Base-by-base conservation (phyloP, 2,113 vertebrate genomes). In the Arvicanthis niloticus region DNA sequence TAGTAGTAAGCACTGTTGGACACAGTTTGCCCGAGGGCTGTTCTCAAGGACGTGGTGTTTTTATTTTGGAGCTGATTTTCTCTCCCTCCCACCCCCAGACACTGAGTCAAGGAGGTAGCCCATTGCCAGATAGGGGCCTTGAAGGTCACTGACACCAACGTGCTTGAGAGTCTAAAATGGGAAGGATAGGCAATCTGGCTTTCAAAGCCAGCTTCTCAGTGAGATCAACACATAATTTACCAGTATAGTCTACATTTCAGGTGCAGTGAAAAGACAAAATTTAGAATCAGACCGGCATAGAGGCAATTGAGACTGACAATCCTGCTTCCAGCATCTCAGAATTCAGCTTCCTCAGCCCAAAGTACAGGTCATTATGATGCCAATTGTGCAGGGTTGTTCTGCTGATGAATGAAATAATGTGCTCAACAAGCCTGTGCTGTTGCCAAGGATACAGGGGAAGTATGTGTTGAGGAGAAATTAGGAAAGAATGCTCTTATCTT, bases 401-500 rank as follows among this genome's bases (percentile, higher is more conserved):
- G 40, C 72, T 15, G 29, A 73, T 87, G 19, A 86, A 22, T 24
- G 34, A 75, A 65, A 91, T 72, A 58, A 91, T 0, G 4, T 0
- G 6, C 65, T 75, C 7, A 76, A 58, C 40, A 92, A 5, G 48
- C 70, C 65, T 53, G 51, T 77, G 45, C 65, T 48, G 62, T 67
- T 48, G 51, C 51, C 37, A 31, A 89, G 16, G 11, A 24, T 45
- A 0, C 42, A 62, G 7, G 7, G 72, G 7, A 42, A 84, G 96
- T 1, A 68, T 34, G 16, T 78, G 6, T 31, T n/a, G 34, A 81
- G 85, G 34, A 48, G 40, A 87, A 96, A 48, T n/a, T 48, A 42
- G 72, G 9, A 96, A 88, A 89, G 45, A 89, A 91, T 53, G 37
- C 87, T 92, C 31, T 82, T 91, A 89, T 58, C n/a, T 88, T 93